Evolutionary conservation across 1,140 invertebrate species (phyloP).

Genomic region (Bombus breviceps): DNA sequence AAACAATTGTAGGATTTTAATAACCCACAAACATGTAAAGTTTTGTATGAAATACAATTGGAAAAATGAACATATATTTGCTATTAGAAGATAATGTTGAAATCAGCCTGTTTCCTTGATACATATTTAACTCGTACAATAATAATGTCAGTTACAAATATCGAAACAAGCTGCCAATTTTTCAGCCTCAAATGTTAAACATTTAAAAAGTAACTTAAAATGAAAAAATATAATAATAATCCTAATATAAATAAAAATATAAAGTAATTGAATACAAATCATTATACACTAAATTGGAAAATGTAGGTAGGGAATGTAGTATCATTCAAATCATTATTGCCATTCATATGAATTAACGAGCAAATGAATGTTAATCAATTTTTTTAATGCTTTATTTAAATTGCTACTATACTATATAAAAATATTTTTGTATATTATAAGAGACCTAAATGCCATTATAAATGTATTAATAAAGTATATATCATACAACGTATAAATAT

Average conservation of each 20-base stretch:
- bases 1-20: slow-evolving; percentile 22
- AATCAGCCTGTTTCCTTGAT: slow-evolving; percentile 24
- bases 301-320: slow-evolving; percentile 2
- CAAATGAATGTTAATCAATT: not conserved
- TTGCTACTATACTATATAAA: slow-evolving; percentile 6
- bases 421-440: slow-evolving; percentile 33
- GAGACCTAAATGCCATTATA: not conserved
- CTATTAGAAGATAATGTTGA: slow-evolving; percentile 23
- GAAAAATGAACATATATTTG: slow-evolving; percentile 32
- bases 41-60: slow-evolving; percentile 48
- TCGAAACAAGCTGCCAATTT: slow-evolving; percentile 52
- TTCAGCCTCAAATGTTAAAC: slow-evolving; percentile 9
- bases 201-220: slow-evolving; percentile 9
- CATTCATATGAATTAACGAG: slow-evolving; percentile 18
- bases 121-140: slow-evolving; percentile 1
- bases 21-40: slow-evolving; percentile 36
- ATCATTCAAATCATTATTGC: not conserved
- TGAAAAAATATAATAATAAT: slow-evolving; percentile 9
- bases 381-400: slow-evolving; percentile 17
- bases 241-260: not conserved
- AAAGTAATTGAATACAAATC: not conserved
- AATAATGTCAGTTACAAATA: slow-evolving; percentile 37
- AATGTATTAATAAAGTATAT: slow-evolving; percentile 15
- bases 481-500: not conserved
- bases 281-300: not conserved